Base-by-base conservation (phyloP, 37 sponge, comb jelly and placozoan genomes). In the Spongilla lacustris region DNA sequence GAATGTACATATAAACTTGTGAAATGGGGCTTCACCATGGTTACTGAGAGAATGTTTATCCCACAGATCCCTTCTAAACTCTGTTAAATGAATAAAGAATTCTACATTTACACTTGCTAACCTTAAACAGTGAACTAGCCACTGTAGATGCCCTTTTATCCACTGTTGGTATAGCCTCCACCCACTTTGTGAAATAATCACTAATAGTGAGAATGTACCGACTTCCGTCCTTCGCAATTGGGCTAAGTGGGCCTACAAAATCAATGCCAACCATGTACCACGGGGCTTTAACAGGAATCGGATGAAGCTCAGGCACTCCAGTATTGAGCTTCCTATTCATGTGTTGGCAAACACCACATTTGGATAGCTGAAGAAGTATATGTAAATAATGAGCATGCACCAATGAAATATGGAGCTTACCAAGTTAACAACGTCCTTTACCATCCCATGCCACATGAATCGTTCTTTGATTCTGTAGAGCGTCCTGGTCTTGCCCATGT, bases 151-250 rank as follows among this genome's bases (percentile, higher is more conserved):
- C 93, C 73, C 68, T 35, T 67, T 92, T 85, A 75, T 80, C 71
- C 13, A 79, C 28, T 28, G 81, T 77, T 50, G 90, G 78, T 26
- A 89, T 25, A 68, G 86, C 90, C 31, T 93, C 87, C 13, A 83
- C 88, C 86, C 83, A 93, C 83, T 86, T 93, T 22, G 91, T 86
- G 79, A 93, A 93, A n/a, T n/a, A n/a, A n/a, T n/a, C n/a, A n/a
- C n/a, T n/a, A n/a, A n/a, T n/a, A n/a, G n/a, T n/a, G n/a, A n/a
- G n/a, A n/a, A n/a, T n/a, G n/a, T n/a, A n/a, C n/a, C n/a, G n/a
- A n/a, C n/a, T n/a, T n/a, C n/a, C 48, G 90, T 90, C 71, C 14
- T 74, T 23, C 58, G 80, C 69, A 31, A 11, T 22, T 69, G 91
- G 81, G 38, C 41, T 23, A 22, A 90, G 37, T 24, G 89, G 89